Percentiles rank a stretch among this genome's conserved stretches.
phyloP scores from a whole-genome alignment of 2,888 invertebrate genomes.

The Callimorpha dominula region DNA sequence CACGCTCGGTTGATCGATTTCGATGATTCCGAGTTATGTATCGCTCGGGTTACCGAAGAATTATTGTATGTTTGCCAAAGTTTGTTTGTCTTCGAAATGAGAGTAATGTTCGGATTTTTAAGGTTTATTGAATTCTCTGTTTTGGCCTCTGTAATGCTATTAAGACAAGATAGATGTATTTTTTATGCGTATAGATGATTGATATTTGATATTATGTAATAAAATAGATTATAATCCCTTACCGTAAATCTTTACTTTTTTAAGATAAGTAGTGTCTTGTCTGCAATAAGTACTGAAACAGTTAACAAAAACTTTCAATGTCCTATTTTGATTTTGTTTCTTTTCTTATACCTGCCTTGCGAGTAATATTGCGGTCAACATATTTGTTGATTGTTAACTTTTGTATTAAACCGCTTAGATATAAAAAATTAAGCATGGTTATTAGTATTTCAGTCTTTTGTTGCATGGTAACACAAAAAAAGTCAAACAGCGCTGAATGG shows the following conservation, averaged over 20 bases:
- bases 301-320: not conserved
- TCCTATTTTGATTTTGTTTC: not conserved
- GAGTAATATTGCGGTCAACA: not conserved
- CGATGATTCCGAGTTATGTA: slow-evolving; percentile 77
- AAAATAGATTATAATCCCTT: no score
- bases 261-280: no score
- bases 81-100: slow-evolving; percentile 52
- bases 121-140: slow-evolving; percentile 20
- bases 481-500: slow-evolving; percentile 17
- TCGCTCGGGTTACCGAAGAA: slow-evolving; percentile 63
- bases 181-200: not conserved
- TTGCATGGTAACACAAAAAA: slow-evolving; percentile 31
- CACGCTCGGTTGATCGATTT: slow-evolving; percentile 81
- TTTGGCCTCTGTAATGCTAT: slow-evolving; percentile 22
- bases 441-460: slow-evolving; percentile 5
- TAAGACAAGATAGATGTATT: slow-evolving; percentile 16
- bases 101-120: slow-evolving; percentile 33
- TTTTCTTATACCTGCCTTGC: not conserved
- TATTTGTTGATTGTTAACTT: not conserved
- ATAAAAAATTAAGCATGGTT: not conserved
- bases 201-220: no score
- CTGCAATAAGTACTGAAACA: not conserved
- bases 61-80: slow-evolving; percentile 61
- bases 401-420: not conserved
- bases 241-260: no score